Evolutionary conservation across 2,888 invertebrate genomes (phyloP).

Genomic region (Ophonus ardosiacus): DNA sequence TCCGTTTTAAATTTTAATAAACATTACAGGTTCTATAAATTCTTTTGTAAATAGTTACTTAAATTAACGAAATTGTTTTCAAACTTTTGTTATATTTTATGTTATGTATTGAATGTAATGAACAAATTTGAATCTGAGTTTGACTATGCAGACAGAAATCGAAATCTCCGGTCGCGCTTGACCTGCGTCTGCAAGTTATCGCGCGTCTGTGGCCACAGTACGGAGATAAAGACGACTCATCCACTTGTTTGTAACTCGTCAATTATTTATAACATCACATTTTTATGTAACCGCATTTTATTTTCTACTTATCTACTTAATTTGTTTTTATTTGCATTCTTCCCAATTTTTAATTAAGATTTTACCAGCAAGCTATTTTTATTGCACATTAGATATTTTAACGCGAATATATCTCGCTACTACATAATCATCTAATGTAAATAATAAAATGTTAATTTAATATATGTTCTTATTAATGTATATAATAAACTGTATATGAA

Average conservation of each 20-base stretch:
- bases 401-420: slow-evolving; percentile 5
- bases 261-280: slow-evolving; percentile 47
- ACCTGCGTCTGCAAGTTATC: slow-evolving; percentile 14
- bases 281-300: slow-evolving; percentile 38
- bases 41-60: too few relatives aligned
- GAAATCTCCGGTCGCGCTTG: slow-evolving; percentile 34
- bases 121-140: background rate
- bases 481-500: slow-evolving; percentile 9
- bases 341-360: slow-evolving; percentile 26
- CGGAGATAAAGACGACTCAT: slow-evolving; percentile 22
- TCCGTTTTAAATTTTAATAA: too few relatives aligned
- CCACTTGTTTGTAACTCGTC: slow-evolving; percentile 46
- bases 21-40: too few relatives aligned
- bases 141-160: slow-evolving; percentile 14
- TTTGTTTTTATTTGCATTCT: slow-evolving; percentile 30
- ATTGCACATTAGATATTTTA: slow-evolving; percentile 18
- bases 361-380: slow-evolving; percentile 25
- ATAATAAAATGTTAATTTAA: slow-evolving; percentile 36
- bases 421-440: background rate
- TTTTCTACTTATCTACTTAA: slow-evolving; percentile 3
- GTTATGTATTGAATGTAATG: background rate
- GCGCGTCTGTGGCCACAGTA: slow-evolving; percentile 32
- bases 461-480: slow-evolving; percentile 38
- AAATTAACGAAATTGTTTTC: background rate
- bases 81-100: background rate